Evolutionary conservation across 2,797 vertebrate species (phyloP).

Genomic region (Sebastes baramenuke): DNA sequence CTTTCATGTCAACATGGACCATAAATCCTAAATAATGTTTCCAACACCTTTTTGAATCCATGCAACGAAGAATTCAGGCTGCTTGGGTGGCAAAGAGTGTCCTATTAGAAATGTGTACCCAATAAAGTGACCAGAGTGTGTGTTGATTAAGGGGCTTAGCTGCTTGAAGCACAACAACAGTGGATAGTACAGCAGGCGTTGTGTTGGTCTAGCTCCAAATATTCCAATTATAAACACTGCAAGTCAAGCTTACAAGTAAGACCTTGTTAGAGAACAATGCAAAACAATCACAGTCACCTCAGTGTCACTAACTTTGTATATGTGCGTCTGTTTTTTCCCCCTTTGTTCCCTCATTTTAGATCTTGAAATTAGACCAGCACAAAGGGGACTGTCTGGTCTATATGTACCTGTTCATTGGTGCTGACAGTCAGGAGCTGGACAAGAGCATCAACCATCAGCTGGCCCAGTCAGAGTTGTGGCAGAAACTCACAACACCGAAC

Average conservation of each 20-base stretch:
- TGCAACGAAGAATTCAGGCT: background rate
- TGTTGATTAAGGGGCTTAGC: background rate
- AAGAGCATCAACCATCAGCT: slow-evolving; percentile 89
- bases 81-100: background rate
- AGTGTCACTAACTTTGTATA: background rate
- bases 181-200: background rate
- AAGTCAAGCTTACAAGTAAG: background rate
- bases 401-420: slow-evolving; percentile 84
- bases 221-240: background rate
- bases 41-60: background rate
- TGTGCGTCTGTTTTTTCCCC: background rate
- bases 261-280: background rate
- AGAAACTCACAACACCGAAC: slow-evolving; percentile 72
- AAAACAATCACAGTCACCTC: background rate
- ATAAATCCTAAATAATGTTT: background rate
- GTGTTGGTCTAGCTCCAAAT: background rate
- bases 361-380: slow-evolving; percentile 81
- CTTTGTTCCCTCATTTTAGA: slow-evolving; percentile 72
- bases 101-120: background rate
- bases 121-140: background rate
- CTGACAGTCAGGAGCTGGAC: slow-evolving; percentile 76
- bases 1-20: background rate
- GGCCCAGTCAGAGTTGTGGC: slow-evolving; percentile 84
- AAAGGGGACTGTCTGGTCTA: slow-evolving; percentile 76
- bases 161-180: background rate